Percentiles rank a stretch among this genome's conserved stretches.
These are phyloP conservation scores for Pterobdella sp. DNA, from an alignment of 2,888 invertebrate species.

Conservation along the genomic window DNA sequence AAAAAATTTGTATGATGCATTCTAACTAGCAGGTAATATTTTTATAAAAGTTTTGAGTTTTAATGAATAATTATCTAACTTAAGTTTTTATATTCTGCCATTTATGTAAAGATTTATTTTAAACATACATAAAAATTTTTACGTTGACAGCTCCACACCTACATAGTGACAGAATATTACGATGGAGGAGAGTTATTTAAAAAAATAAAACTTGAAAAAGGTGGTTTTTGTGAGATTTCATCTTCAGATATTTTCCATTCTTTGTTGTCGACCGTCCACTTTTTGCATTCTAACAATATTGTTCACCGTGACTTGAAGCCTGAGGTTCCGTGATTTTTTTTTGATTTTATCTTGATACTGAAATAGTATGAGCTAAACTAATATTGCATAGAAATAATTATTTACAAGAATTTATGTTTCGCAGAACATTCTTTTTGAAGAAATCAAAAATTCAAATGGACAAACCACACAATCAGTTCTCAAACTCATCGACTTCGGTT, in stretches of 20 bases:
- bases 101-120: too few relatives aligned
- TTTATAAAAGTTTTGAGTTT: too few relatives aligned
- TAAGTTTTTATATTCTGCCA: too few relatives aligned
- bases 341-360: background rate
- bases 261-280: conserved; percentile 72
- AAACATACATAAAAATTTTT: too few relatives aligned
- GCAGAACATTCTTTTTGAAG: conserved; percentile 64
- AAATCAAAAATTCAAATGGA: conserved; percentile 49
- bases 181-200: conserved; percentile 72
- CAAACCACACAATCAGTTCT: conserved; percentile 56
- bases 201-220: conserved; percentile 60
- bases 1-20: too few relatives aligned
- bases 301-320: conserved; percentile 92
- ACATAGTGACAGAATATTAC: conserved; percentile 79
- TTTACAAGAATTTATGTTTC: conserved; percentile 25
- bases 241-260: conserved; percentile 74
- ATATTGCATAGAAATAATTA: background rate
- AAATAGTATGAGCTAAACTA: background rate
- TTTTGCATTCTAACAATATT: conserved; percentile 73
- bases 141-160: conserved; percentile 70
- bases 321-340: conserved; percentile 58
- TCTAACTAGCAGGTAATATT: too few relatives aligned
- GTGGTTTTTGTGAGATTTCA: conserved; percentile 64
- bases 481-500: conserved; percentile 92
- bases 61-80: too few relatives aligned